phyloP scores from a whole-genome alignment of 2,113 vertebrate species.

The Leiothrix lutea region DNA sequence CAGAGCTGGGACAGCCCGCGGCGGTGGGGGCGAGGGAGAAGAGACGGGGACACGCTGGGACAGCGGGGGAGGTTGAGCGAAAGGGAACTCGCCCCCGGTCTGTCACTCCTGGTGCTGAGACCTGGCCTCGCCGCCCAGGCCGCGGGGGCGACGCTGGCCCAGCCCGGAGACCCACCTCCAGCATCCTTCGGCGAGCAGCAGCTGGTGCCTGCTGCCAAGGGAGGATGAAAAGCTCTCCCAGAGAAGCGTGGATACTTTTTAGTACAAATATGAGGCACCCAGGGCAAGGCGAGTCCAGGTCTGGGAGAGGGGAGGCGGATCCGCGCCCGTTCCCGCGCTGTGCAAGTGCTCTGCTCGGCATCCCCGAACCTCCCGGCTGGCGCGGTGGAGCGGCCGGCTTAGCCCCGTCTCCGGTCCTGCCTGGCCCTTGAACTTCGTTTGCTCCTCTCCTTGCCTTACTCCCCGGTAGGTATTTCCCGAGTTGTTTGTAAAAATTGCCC shows the following conservation, averaged over 20 bases:
- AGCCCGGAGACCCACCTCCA: neutral
- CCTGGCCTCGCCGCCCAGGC: neutral
- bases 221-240: neutral
- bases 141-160: neutral
- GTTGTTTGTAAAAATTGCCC: neutral
- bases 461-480: neutral
- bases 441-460: neutral
- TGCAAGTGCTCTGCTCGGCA: too few relatives aligned
- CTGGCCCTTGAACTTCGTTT: neutral
- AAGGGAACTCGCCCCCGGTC: neutral
- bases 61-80: rapidly evolving
- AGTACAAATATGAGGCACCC: neutral
- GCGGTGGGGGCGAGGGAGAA: neutral
- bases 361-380: neutral
- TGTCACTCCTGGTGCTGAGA: neutral
- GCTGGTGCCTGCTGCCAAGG: neutral
- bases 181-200: neutral
- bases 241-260: neutral
- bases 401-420: neutral
- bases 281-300: neutral
- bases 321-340: too few relatives aligned
- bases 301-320: neutral
- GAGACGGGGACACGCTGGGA: neutral
- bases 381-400: neutral
- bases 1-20: neutral